A percentile compares a stretch with the other conserved stretches of the same genome.
phyloP scores from a whole-genome alignment of 1,140 invertebrate species.

The Dolichoris vasculosae region DNA sequence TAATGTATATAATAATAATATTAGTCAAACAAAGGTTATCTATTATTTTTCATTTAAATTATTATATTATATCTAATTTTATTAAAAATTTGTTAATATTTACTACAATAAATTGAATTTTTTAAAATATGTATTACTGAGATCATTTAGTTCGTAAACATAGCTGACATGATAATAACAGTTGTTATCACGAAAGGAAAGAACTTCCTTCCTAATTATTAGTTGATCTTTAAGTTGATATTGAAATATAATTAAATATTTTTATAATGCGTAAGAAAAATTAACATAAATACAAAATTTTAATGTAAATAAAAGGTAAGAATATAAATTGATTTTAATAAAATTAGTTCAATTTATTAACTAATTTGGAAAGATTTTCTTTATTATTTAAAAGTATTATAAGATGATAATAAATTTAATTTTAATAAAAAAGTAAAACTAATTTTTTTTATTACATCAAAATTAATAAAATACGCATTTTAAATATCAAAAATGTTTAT shows the following conservation, averaged over 20 bases:
- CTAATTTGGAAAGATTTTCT: not conserved
- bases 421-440: no score
- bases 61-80: no score
- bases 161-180: constrained; percentile 44
- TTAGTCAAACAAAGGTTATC: no score
- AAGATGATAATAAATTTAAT: not conserved
- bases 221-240: constrained; percentile 12
- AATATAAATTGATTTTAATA: not conserved
- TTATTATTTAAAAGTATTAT: no score
- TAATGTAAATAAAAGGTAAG: not conserved
- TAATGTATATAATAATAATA: no score
- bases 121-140: not conserved
- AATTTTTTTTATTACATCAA: no score
- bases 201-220: constrained; percentile 47
- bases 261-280: not conserved
- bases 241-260: constrained; percentile 29
- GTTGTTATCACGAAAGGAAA: constrained; percentile 40
- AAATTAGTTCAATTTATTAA: not conserved
- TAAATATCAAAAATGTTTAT: no score
- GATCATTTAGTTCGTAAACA: constrained; percentile 42
- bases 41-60: no score
- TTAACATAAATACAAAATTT: not conserved
- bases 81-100: not conserved
- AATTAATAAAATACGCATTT: no score
- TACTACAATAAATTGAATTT: not conserved